phyloP scores from a whole-genome alignment of 2,888 invertebrate species.

The Aphodius sticticus region DNA sequence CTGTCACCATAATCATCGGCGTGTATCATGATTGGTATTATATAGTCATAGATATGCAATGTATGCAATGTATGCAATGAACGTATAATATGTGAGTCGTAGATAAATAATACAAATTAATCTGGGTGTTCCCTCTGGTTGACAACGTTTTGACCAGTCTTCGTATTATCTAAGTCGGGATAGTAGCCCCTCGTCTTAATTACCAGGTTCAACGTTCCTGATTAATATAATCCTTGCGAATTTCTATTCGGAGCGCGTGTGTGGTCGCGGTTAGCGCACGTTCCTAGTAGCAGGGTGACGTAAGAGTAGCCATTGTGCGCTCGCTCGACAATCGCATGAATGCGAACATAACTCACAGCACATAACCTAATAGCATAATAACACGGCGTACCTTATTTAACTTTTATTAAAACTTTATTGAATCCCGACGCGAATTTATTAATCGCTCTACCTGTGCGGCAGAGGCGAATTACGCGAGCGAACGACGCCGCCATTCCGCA shows the following conservation, averaged over 20 bases:
- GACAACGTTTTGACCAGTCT: too few species aligned
- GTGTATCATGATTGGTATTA: too few species aligned
- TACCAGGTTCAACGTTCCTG: not conserved
- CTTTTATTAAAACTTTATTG: slow-evolving; percentile 4
- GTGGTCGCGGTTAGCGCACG: not conserved
- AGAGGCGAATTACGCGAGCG: too few species aligned
- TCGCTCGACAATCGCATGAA: not conserved
- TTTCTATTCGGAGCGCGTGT: not conserved
- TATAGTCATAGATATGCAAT: too few species aligned
- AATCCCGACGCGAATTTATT: not conserved
- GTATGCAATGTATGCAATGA: too few species aligned
- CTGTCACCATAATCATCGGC: too few species aligned
- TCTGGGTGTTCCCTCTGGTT: too few species aligned
- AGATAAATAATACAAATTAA: too few species aligned
- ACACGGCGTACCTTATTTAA: not conserved
- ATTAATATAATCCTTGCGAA: not conserved
- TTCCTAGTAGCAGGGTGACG: not conserved
- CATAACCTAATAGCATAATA: not conserved
- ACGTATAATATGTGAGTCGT: too few species aligned
- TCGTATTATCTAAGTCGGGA: not conserved
- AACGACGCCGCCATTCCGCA: too few species aligned
- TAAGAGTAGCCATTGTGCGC: not conserved
- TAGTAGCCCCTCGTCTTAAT: not conserved
- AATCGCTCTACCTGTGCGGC: too few species aligned
- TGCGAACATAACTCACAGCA: not conserved